Conservation (phyloP, 30 jellyfish, hydroid and myxozoan genomes). For the Aurelia aurita complex sp. Pacific region DNA sequence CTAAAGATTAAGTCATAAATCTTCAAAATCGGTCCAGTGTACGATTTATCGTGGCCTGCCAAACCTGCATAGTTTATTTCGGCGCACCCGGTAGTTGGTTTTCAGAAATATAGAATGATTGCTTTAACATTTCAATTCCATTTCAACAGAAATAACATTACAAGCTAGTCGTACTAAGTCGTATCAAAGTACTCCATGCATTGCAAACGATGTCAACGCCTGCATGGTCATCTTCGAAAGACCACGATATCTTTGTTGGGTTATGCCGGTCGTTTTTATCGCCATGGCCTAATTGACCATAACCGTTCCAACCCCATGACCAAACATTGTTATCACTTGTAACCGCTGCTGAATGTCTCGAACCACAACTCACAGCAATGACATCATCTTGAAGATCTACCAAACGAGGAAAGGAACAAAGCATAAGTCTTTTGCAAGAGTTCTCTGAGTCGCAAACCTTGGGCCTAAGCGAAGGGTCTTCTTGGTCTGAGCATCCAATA, state of each 20-base stretch:
- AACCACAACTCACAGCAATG: constrained; percentile 67
- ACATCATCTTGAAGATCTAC: constrained; percentile 67
- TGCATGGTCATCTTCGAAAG: background rate
- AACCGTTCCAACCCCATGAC: constrained; percentile 99
- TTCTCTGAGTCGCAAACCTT: constrained; percentile 17
- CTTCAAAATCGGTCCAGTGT: too few relatives aligned
- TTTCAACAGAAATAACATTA: too few relatives aligned
- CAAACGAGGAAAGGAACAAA: constrained; percentile 43
- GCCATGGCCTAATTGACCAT: constrained; percentile 94
- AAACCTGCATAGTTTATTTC: too few relatives aligned
- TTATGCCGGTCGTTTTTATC: constrained; percentile 44
- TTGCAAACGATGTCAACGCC: constrained; percentile 41
- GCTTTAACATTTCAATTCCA: too few relatives aligned
- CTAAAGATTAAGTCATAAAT: too few relatives aligned
- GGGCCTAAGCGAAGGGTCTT: background rate
- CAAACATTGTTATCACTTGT: constrained; percentile 53
- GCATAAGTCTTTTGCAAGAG: constrained; percentile 28
- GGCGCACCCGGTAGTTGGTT: too few relatives aligned
- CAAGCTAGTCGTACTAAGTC: background rate
- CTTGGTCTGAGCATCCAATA: constrained; percentile 39
- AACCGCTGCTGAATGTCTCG: constrained; percentile 96
- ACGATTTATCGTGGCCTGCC: too few relatives aligned
- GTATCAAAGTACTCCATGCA: constrained; percentile 63
- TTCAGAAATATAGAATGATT: too few relatives aligned
- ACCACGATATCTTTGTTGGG: constrained; percentile 30